Evolutionary conservation across 2,888 invertebrate genomes (phyloP).

Genomic region (Latheticus oryzae): DNA sequence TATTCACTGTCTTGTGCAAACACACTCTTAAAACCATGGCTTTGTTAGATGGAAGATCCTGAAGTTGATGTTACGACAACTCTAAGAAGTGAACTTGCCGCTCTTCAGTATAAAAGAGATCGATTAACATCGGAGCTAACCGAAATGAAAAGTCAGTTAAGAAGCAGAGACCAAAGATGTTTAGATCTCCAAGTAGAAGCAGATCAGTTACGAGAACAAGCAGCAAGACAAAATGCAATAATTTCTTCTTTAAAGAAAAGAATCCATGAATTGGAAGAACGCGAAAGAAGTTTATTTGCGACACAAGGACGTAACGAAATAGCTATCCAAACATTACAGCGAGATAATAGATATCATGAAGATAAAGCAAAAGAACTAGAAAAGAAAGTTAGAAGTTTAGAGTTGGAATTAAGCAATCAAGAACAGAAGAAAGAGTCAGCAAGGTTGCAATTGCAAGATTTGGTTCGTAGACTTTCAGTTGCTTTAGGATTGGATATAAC

Average conservation of each 20-base stretch:
- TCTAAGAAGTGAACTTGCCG: conserved; percentile 85
- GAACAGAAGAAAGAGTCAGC: conserved; percentile 82
- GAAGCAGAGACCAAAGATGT: conserved; percentile 77
- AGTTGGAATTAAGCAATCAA: conserved; percentile 78
- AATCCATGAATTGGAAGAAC: conserved; percentile 81
- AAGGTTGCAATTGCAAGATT: conserved; percentile 75
- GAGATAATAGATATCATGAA: conserved; percentile 74
- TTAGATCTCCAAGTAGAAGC: conserved; percentile 84
- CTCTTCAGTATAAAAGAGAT: conserved; percentile 85
- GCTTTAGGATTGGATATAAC: conserved; percentile 79
- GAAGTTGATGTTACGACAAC: conserved; percentile 77
- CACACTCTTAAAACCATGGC: conserved; percentile 1
- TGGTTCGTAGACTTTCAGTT: conserved; percentile 77
- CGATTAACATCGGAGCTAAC: conserved; percentile 80
- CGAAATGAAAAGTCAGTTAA: conserved; percentile 73
- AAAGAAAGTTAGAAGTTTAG: conserved; percentile 78
- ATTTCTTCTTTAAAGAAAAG: conserved; percentile 84
- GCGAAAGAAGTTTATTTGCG: conserved; percentile 77
- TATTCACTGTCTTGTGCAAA: too few species aligned
- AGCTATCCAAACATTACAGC: conserved; percentile 78
- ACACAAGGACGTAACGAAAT: conserved; percentile 74
- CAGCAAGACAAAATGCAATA: conserved; percentile 84
- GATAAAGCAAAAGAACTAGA: conserved; percentile 83
- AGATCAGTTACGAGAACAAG: conserved; percentile 82
- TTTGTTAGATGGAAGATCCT: conserved; percentile 70